phyloP scores from a whole-genome alignment of 2,113 vertebrate genomes.

The Albula goreensis region DNA sequence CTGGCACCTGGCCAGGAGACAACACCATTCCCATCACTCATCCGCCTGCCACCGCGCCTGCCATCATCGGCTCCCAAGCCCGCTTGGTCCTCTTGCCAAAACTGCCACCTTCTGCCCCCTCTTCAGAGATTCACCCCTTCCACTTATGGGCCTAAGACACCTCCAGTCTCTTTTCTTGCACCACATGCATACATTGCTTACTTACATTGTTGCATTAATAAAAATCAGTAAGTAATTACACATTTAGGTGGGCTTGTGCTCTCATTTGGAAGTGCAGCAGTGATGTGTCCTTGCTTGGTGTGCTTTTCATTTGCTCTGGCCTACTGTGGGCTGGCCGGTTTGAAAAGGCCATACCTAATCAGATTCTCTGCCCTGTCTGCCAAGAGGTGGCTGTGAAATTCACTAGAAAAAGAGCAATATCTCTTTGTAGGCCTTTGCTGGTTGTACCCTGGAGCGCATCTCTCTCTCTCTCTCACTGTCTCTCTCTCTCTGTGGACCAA shows the following conservation, averaged over 20 bases:
- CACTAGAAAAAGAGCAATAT: background rate
- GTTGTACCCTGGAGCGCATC: background rate
- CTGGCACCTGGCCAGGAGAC: conserved; percentile 69
- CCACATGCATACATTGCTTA: background rate
- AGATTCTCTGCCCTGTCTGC: background rate
- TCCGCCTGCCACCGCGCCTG: conserved; percentile 37
- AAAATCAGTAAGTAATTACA: conserved; percentile 73
- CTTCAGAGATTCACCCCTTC: conserved; percentile 47
- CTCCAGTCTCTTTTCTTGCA: conserved; percentile 49
- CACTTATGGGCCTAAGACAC: conserved; percentile 51
- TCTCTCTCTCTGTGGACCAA: background rate
- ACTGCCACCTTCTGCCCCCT: conserved; percentile 30
- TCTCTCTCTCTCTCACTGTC: background rate
- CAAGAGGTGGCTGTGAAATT: background rate
- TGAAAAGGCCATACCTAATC: background rate
- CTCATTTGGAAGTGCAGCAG: conserved; percentile 62
- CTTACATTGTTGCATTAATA: conserved; percentile 67
- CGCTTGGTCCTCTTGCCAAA: conserved; percentile 57
- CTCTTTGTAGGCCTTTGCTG: background rate
- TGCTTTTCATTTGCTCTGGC: background rate
- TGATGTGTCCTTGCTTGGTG: conserved; percentile 22
- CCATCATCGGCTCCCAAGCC: conserved; percentile 55
- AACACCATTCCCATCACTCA: conserved; percentile 61
- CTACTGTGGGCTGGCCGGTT: background rate
- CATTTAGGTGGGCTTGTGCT: conserved; percentile 64